Evolutionary conservation across 2,113 vertebrate species (phyloP), one percentile per base, ranked within the genome.

Genomic region (Chaetodon auriga): DNA sequence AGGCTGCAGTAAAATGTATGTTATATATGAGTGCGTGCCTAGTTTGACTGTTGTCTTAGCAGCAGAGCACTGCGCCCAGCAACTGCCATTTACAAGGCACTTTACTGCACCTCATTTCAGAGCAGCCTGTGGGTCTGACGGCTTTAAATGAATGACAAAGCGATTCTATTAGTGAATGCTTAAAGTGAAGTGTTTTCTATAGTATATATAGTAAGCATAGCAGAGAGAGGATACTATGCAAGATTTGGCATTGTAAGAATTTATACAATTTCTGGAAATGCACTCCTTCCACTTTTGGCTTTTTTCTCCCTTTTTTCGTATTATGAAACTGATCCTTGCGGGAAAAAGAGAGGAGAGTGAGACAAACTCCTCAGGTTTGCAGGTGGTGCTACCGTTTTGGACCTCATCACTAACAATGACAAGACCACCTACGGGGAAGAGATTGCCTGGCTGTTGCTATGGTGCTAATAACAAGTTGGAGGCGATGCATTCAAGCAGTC

Each of bases 31-130:
- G 78, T 82, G 96, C 94, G 88, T 95, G 95, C 83, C 94, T 90
- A 80, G 95, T 77, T 58, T 78, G 46, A 68, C 74, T 70, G 90
- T 87, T 89, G 88, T 89, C 87, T 96, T 97, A 88, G 96, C 94
- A 90, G 96, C 95, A 79, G 93, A 72, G 30, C 51, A 60, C 30
- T 95, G 89, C 96, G 94, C 84, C 96, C 95, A 53, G 96, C 95
- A 92, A 90, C 80, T 6, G 51, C 45, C 36, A 75, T 84, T 87
- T 80, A 84, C 74, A 84, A 74, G 49, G 43, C 16, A 49, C 54
- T 87, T 90, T 87, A 85, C n/a, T 64, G n/a, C 65, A 69, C 30
- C n/a, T 8, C 54, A 58, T 85, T 62, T 61, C 61, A 87, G 57
- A 80, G 64, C 43, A 84, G 1, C 10, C 61, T 23, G 23, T 4